Evolutionary conservation across 2,888 invertebrate species (phyloP).

Genomic region (Neocrepidodera transversa): DNA sequence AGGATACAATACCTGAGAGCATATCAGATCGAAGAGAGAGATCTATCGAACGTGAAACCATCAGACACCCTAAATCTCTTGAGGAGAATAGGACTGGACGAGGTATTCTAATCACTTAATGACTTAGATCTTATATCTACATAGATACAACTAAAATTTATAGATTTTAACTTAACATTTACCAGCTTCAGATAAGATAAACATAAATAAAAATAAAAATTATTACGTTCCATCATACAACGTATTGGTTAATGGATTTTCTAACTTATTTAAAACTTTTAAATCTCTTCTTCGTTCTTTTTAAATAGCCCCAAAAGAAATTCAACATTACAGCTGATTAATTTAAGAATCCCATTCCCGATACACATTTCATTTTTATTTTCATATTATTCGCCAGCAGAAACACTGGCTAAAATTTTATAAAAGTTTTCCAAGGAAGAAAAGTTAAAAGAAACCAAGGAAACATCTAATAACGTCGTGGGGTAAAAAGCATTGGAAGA

Average conservation of each 20-base stretch:
- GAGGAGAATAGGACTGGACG: too few relatives aligned
- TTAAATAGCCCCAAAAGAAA: slow-evolving; percentile 27
- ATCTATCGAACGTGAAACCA: too few relatives aligned
- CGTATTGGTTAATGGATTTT: slow-evolving; percentile 4
- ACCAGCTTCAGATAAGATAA: too few relatives aligned
- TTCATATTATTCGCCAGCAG: slow-evolving; percentile 34
- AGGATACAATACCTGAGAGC: too few relatives aligned
- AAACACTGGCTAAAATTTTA: slow-evolving; percentile 38
- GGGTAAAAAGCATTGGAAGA: slow-evolving; percentile 47
- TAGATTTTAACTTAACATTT: too few relatives aligned
- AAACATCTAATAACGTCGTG: slow-evolving; percentile 51
- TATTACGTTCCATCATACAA: too few relatives aligned
- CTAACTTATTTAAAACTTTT: slow-evolving; percentile 22
- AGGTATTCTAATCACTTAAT: too few relatives aligned
- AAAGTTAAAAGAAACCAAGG: slow-evolving; percentile 36
- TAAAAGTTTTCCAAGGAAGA: slow-evolving; percentile 35
- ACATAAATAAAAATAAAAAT: too few relatives aligned
- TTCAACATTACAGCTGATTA: slow-evolving; percentile 34
- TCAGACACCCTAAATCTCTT: too few relatives aligned
- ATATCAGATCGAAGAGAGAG: too few relatives aligned
- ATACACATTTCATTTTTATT: slow-evolving; percentile 38
- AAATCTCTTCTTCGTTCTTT: slow-evolving; percentile 13
- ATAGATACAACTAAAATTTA: too few relatives aligned
- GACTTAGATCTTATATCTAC: too few relatives aligned
- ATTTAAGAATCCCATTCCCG: slow-evolving; percentile 32